Evolutionary conservation across 2,113 vertebrate genomes (phyloP), one percentile per base, ranked within the genome.

Genomic region (Amphiprion ocellaris): DNA sequence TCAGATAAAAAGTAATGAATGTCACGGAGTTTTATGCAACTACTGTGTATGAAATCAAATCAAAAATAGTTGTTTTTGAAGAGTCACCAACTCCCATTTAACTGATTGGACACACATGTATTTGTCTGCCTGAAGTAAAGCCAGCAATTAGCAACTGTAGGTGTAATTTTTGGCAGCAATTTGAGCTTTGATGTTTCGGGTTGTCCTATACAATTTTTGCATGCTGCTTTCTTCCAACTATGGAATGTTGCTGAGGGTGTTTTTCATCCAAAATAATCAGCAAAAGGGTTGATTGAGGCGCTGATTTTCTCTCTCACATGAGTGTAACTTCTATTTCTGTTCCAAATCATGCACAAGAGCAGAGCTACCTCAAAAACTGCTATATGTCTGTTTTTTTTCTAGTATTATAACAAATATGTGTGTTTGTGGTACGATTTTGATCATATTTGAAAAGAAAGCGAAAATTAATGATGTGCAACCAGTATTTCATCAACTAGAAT

Each of bases 151-250:
- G 21, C 21, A 21, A 21, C 72, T 23, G 53, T 69, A 83, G 69
- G 76, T 84, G 69, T 58, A 49, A 62, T 74, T 52, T 74, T 39
- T 65, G 41, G 78, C 49, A 58, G 54, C 2, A 4, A 54, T 58
- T 74, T 52, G 4, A 66, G 68, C 74, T 85, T 87, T 90, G 89
- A 85, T 85, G 55, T 83, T 83, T 54, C 58, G 7, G 19, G 47
- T 60, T 37, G 21, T 47, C 4, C 30, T 46, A 49, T 63, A 44
- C 17, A 47, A 11, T 77, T 77, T 37, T 9, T 37, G 33, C 33
- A 37, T 37, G 7, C 8, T 37, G 8, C 9, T 37, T 37, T 77
- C 59, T 73, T 66, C 59, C 30, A 72, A 33, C 72, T 62, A 39
- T 49, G 24, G 17, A 69, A 81, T 50, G 49, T 86, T 63, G 69